Percentiles rank a stretch among this genome's conserved stretches.
These are phyloP conservation scores for Zootermopsis nevadensis DNA, from an alignment of 2,888 invertebrate species.

Conservation along the genomic window DNA sequence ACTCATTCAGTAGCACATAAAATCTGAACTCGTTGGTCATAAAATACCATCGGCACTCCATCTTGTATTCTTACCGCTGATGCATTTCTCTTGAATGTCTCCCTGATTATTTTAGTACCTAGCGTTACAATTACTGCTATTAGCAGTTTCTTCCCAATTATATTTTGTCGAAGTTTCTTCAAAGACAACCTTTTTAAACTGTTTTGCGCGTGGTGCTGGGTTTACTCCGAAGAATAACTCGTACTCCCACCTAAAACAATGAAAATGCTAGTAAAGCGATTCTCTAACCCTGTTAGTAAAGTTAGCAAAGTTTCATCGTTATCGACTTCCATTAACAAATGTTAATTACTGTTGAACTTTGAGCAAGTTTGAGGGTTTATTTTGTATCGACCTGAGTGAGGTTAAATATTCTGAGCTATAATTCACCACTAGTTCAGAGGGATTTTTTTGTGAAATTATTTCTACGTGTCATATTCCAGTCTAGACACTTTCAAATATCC, in stretches of 20 bases:
- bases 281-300: neutral
- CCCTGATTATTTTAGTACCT: too few species aligned
- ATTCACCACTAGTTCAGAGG: neutral
- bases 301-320: neutral
- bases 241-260: neutral
- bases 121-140: too few species aligned
- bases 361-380: neutral
- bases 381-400: neutral
- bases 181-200: neutral
- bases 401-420: neutral
- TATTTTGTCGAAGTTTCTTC: neutral
- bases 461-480: neutral
- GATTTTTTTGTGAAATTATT: neutral
- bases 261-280: neutral
- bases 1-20: too few species aligned
- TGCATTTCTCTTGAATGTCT: too few species aligned
- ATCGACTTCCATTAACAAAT: slow-evolving; percentile 18
- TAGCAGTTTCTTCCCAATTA: neutral
- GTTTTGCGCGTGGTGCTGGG: neutral
- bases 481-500: too few species aligned
- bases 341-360: slow-evolving; percentile 17
- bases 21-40: too few species aligned
- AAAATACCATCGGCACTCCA: too few species aligned
- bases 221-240: neutral
- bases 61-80: too few species aligned